phyloP scores from a whole-genome alignment of 2,797 vertebrate species.

The Aythya fuligula region DNA sequence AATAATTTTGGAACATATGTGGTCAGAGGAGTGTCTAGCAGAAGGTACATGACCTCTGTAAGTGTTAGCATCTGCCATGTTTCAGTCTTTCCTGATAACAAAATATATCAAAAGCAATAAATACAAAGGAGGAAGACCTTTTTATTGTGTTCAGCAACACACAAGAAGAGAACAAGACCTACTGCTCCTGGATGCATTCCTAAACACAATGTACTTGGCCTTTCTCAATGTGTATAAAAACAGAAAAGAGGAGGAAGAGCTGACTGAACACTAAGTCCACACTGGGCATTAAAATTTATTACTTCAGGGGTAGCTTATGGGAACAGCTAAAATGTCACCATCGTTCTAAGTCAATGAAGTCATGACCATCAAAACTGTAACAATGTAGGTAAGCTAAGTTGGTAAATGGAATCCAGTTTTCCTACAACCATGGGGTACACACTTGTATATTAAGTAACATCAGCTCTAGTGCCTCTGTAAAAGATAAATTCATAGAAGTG shows the following conservation, averaged over 20 bases:
- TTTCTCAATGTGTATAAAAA: neutral
- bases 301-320: neutral
- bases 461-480: neutral
- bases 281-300: neutral
- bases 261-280: neutral
- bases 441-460: neutral
- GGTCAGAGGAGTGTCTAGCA: neutral
- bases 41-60: no score
- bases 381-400: neutral
- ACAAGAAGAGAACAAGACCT: neutral
- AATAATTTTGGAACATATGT: neutral
- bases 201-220: neutral
- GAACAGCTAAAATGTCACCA: neutral
- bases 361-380: fast-evolving
- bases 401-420: neutral
- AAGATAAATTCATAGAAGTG: neutral
- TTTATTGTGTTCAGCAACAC: neutral
- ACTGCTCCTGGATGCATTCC: neutral
- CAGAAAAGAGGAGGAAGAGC: neutral
- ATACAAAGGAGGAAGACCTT: neutral
- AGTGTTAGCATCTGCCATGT: neutral
- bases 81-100: neutral
- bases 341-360: neutral
- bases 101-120: neutral
- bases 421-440: fast-evolving